Evolutionary conservation across 1,140 invertebrate genomes (phyloP), one percentile per base, ranked within the genome.

Genomic region (Eueides isabella): DNA sequence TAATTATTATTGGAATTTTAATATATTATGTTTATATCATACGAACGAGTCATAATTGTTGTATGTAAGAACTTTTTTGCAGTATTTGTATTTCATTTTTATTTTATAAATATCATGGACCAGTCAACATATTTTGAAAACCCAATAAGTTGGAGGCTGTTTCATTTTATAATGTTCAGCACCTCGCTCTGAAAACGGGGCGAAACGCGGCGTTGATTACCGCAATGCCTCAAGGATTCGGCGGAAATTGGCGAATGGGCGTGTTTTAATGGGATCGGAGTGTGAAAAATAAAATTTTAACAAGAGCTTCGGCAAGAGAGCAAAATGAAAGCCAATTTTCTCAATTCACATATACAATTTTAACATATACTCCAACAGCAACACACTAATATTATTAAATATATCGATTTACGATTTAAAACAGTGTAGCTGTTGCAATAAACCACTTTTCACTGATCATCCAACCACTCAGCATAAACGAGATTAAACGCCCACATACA

Each of bases 401-500:
- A n/a, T 5, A 55, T 55, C 48, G 48, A 55, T 55, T 55, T 26
- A 2, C 9, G 48, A 55, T 55, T 55, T 55, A 55, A 55, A 55
- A 55, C 23, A 55, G 48, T 55, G 9, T 55, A 55, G 2, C 3
- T 23, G 23, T 26, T 23, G 48, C 48, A 55, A 55, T 55, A 55
- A 55, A 55, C 48, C 48, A n/a, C n/a, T 11, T 44, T 19, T 26
- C 48, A 48, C 41, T 55, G 19, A 55, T 55, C 48, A 55, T 55
- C 23, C 9, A n/a, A 55, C 9, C 19, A 55, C 48, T 55, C 48
- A 11, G 19, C 23, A 23, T 5, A 63, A 63, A 63, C 61, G 29
- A 63, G 61, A 63, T 63, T 30, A 63, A 63, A 63, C 61, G 61
- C 61, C 61, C 61, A 63, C 61, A 30, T 12, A 63, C 28, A 63